Evolutionary conservation across 2,113 vertebrate species (phyloP).

Genomic region (Grammomys dolichurus): DNA sequence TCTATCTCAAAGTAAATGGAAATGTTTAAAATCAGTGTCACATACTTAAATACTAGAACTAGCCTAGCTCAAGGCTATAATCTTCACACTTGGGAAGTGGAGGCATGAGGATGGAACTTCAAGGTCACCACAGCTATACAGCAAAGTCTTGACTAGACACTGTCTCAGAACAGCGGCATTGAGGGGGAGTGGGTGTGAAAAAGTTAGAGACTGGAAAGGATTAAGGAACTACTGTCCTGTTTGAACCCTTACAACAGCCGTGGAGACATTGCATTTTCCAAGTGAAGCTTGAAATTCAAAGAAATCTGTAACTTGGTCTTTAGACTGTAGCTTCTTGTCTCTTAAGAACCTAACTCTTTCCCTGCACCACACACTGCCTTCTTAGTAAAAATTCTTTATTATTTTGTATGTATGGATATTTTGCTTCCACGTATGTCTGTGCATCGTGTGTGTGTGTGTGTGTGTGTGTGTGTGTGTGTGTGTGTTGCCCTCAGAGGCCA

Average conservation of each 20-base stretch:
- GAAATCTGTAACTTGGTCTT: slow-evolving; percentile 35
- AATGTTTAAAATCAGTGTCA: slow-evolving; percentile 41
- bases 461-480: neutral
- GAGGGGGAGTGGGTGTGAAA: neutral
- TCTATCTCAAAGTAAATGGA: neutral
- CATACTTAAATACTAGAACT: slow-evolving; percentile 1
- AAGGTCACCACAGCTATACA: neutral
- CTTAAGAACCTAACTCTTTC: slow-evolving; percentile 35
- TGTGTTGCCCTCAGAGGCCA: neutral
- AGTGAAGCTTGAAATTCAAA: slow-evolving; percentile 2
- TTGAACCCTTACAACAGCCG: neutral
- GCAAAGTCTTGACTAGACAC: neutral
- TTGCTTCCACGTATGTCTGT: neutral
- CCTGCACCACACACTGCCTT: neutral
- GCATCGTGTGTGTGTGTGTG: neutral
- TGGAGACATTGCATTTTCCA: slow-evolving; percentile 3
- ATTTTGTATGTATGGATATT: neutral
- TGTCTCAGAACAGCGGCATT: neutral
- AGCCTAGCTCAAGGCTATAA: neutral
- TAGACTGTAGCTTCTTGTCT: slow-evolving; percentile 9
- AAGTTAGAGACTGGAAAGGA: neutral
- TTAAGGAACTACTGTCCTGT: neutral
- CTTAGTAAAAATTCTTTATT: neutral
- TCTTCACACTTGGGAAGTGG: neutral
- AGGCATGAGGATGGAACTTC: neutral